Conservation (phyloP, 2,888 invertebrate species). For the Hypselothyrea guttata region DNA sequence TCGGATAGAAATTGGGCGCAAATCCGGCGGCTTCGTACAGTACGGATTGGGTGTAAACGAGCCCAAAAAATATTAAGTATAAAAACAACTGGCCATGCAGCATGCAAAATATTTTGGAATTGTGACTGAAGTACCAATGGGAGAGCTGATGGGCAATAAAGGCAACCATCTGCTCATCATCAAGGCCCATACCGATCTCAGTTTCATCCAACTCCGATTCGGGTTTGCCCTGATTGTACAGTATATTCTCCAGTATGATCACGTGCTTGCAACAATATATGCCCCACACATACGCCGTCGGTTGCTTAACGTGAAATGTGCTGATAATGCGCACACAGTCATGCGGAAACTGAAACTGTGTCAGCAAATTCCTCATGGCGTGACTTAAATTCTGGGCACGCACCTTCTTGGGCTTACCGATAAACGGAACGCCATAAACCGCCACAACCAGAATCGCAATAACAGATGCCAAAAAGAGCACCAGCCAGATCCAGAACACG, state of each 20-base stretch:
- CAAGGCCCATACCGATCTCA: conserved; percentile 41
- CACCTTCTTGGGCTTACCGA: conserved; percentile 34
- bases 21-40: conserved; percentile 58
- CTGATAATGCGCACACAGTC: conserved; percentile 26
- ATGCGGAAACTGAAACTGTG: conserved; percentile 6
- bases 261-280: conserved; percentile 32
- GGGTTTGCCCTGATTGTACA: conserved; percentile 28
- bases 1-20: conserved; percentile 26
- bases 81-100: conserved; percentile 30
- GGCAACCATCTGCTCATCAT: conserved; percentile 32
- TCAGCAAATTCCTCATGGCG: conserved; percentile 12
- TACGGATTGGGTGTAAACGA: neutral
- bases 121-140: conserved; percentile 38
- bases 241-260: conserved; percentile 40
- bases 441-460: neutral
- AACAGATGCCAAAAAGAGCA: conserved; percentile 7
- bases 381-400: conserved; percentile 1
- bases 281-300: conserved; percentile 42
- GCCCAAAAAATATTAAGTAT: conserved; percentile 47
- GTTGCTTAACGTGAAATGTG: conserved; percentile 15
- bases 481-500: conserved; percentile 44
- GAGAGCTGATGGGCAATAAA: conserved; percentile 52
- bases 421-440: conserved; percentile 23
- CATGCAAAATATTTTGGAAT: conserved; percentile 10
- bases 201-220: conserved; percentile 18